Percentiles rank a stretch among this genome's conserved stretches.
These are phyloP conservation scores for Anthoscopus minutus DNA, from an alignment of 2,113 vertebrate species.

Conservation along the genomic window DNA sequence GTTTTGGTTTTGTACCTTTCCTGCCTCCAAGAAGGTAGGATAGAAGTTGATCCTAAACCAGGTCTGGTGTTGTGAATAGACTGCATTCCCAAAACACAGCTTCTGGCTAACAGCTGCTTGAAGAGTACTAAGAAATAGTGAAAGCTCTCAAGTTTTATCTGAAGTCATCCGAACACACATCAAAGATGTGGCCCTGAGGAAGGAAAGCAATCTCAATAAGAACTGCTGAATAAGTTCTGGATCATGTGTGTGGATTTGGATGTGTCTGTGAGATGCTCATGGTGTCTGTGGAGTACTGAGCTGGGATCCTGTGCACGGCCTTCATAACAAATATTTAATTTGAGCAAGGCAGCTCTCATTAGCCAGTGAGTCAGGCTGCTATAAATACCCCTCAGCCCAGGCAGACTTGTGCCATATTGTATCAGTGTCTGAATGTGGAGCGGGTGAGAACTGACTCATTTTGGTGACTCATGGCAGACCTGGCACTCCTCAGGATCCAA, in stretches of 20 bases:
- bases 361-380: constrained; percentile 40
- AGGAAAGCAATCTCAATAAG: background rate
- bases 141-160: background rate
- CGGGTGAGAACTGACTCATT: constrained; percentile 30
- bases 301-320: background rate
- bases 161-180: background rate
- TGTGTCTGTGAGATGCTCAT: background rate
- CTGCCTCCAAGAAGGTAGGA: background rate
- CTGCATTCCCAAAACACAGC: background rate
- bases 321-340: background rate
- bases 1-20: background rate
- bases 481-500: background rate
- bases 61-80: background rate
- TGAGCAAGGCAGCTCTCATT: background rate
- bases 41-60: background rate
- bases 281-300: background rate
- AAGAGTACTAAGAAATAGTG: background rate
- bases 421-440: constrained; percentile 20
- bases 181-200: background rate
- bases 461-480: background rate
- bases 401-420: constrained; percentile 28
- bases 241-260: background rate
- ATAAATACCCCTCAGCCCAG: constrained; percentile 27
- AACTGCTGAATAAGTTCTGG: background rate
- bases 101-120: background rate